These are phyloP conservation scores for Halcyon malimbica DNA, from an alignment of 2,113 vertebrate genomes.

Conservation along the genomic window DNA sequence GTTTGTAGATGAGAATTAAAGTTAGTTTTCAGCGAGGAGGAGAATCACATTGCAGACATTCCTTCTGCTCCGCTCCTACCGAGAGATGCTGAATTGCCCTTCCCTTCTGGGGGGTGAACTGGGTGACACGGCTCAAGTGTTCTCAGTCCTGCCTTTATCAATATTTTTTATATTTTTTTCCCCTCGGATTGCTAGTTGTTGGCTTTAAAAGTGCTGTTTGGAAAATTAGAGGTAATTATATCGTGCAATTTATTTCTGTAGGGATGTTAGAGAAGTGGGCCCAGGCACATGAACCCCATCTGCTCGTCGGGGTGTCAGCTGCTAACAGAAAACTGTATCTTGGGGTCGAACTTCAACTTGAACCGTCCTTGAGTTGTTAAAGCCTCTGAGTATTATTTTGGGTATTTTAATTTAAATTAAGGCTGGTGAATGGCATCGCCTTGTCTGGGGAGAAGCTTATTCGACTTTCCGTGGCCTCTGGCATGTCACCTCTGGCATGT, in stretches of 20 bases:
- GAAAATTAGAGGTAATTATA: neutral
- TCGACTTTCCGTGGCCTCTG: accelerated
- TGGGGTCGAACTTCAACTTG: neutral
- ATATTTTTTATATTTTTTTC: neutral
- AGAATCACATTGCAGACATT: neutral
- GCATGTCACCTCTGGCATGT: neutral
- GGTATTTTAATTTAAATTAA: neutral
- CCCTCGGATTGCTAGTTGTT: neutral
- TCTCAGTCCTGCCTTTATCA: neutral
- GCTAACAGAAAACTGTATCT: neutral
- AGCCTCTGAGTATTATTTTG: neutral
- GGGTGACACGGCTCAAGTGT: neutral
- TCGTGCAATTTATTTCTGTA: neutral
- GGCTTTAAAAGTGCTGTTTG: neutral
- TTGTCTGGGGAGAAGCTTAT: neutral
- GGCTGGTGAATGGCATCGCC: neutral
- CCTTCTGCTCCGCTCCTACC: neutral
- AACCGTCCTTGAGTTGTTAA: neutral
- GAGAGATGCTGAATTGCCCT: neutral
- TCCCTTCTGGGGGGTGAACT: neutral
- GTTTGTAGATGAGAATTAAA: constrained; percentile 7
- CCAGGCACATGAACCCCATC: neutral
- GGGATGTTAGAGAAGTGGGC: neutral
- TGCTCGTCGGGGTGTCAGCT: neutral
- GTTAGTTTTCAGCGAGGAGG: constrained; percentile 12